These are phyloP conservation scores for Leptosomus discolor DNA, from an alignment of 2,113 vertebrate species.

Conservation along the genomic window DNA sequence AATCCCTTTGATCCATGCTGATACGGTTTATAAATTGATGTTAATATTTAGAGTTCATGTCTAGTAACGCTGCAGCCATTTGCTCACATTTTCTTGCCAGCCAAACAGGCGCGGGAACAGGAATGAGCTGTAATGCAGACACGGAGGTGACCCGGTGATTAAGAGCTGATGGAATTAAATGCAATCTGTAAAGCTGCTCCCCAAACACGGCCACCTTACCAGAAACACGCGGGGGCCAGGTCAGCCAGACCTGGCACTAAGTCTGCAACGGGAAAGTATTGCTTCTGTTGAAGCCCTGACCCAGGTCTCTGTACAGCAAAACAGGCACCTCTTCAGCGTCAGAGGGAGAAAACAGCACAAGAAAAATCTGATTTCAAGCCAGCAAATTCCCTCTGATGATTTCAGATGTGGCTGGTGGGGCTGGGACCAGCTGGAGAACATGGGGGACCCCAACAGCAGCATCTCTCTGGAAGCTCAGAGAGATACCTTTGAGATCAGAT, in stretches of 20 bases:
- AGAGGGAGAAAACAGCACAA: neutral
- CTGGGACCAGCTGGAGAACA: neutral
- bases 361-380: neutral
- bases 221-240: neutral
- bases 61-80: slow-evolving; percentile 35
- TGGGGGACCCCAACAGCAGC: neutral
- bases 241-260: neutral
- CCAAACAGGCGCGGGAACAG: neutral
- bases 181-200: neutral
- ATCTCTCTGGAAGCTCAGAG: neutral
- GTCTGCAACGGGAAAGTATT: too few species aligned
- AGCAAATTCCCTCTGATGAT: neutral
- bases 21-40: slow-evolving; percentile 64
- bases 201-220: neutral
- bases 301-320: neutral
- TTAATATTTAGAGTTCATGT: slow-evolving; percentile 64
- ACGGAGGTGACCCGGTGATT: neutral
- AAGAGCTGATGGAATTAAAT: neutral
- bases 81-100: slow-evolving; percentile 35
- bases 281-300: neutral
- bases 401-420: neutral
- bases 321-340: neutral
- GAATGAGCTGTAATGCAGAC: neutral
- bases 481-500: neutral
- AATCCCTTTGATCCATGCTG: slow-evolving; percentile 61